A percentile compares a stretch with the other conserved stretches of the same genome.
Conservation (phyloP, 2,888 invertebrate genomes). For the Cataglyphis rosenhaueri region DNA sequence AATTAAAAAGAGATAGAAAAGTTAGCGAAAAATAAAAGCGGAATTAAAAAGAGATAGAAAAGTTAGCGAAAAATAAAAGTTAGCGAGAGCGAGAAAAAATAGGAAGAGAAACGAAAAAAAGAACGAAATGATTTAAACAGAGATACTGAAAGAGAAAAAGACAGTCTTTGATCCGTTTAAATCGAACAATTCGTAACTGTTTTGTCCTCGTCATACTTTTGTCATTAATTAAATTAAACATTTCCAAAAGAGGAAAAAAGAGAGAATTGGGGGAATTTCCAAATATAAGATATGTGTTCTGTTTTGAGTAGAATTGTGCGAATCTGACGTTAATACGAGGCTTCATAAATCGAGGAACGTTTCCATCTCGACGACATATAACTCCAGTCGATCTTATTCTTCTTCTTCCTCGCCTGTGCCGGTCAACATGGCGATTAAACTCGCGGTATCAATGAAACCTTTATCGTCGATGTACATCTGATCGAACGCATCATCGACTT, state of each 20-base stretch:
- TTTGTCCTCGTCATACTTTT: constrained; percentile 7
- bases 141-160: background rate
- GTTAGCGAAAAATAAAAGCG: background rate
- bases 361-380: constrained; percentile 61
- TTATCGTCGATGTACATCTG: constrained; percentile 97
- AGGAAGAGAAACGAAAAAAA: background rate
- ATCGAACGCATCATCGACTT: constrained; percentile 96
- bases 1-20: background rate
- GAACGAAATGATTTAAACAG: background rate
- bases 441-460: constrained; percentile 95
- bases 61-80: background rate
- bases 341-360: constrained; percentile 74
- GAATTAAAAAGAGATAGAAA: background rate
- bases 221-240: constrained; percentile 3
- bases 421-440: constrained; percentile 95
- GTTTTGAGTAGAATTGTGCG: constrained; percentile 58
- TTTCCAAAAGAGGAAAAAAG: background rate
- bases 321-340: constrained; percentile 75
- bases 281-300: constrained; percentile 22
- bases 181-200: background rate
- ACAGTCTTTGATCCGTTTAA: background rate
- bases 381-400: constrained; percentile 85
- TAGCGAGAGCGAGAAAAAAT: background rate
- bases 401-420: constrained; percentile 94
- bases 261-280: background rate